phyloP scores from a whole-genome alignment of 1,140 invertebrate species.

The Andricus grossulariae region DNA sequence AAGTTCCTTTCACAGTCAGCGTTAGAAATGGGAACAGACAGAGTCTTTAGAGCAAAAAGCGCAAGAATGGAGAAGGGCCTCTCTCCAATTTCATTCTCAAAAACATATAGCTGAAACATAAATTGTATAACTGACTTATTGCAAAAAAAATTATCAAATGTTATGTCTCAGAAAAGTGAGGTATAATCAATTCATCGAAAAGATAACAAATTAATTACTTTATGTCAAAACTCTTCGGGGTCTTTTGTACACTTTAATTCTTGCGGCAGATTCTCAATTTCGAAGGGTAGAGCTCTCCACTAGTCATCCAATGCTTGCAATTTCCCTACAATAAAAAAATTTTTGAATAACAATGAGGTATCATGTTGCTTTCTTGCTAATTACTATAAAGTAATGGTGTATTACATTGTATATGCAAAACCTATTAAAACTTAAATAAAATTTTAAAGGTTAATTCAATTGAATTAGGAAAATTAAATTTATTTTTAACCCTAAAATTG shows the following conservation, averaged over 20 bases:
- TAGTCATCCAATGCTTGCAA: neutral
- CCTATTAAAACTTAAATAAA: no score
- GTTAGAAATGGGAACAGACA: conserved; percentile 31
- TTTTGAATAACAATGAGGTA: no score
- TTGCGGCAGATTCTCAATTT: neutral
- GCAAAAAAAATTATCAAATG: neutral
- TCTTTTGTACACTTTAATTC: neutral
- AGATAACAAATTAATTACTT: neutral
- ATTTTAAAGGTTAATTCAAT: no score
- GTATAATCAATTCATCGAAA: no score
- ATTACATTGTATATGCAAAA: no score
- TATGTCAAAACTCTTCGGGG: conserved; percentile 3
- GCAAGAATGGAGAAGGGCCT: neutral
- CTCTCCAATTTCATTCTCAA: neutral
- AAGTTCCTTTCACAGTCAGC: conserved; percentile 37
- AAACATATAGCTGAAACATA: neutral
- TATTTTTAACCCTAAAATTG: no score
- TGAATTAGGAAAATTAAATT: no score
- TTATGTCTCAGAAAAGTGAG: neutral
- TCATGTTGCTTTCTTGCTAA: no score
- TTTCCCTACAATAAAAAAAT: neutral
- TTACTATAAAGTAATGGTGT: no score
- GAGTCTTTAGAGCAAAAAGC: no score
- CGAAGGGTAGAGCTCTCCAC: neutral
- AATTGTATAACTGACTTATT: no score